phyloP scores from a whole-genome alignment of 2,888 invertebrate species.

The Erebia aethiops region DNA sequence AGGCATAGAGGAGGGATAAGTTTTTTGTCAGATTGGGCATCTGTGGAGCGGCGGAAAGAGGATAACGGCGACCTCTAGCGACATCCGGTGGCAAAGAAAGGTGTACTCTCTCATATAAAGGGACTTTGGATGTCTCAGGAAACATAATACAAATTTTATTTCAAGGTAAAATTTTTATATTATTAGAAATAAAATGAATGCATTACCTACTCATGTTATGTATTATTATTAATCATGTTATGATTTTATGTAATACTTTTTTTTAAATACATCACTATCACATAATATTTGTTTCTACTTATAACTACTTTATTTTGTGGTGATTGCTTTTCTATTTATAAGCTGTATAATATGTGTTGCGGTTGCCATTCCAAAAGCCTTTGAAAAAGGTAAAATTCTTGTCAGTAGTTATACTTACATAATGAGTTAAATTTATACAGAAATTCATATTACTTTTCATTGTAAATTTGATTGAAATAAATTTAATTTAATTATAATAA shows the following conservation, averaged over 20 bases:
- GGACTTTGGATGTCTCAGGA: no score
- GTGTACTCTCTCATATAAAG: no score
- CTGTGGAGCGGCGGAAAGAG: no score
- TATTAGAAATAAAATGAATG: background rate
- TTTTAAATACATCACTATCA: background rate
- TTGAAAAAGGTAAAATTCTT: constrained; percentile 80
- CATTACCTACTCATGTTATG: no score
- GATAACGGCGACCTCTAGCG: no score
- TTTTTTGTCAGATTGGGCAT: no score
- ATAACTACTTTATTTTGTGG: constrained; percentile 26
- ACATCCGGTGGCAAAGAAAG: no score
- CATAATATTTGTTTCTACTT: background rate
- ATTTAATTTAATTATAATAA: constrained; percentile 53
- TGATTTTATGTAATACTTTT: background rate
- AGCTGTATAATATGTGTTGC: constrained; percentile 55
- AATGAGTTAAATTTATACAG: constrained; percentile 59
- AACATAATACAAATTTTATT: no score
- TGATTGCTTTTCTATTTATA: constrained; percentile 46
- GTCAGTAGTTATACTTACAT: constrained; percentile 76
- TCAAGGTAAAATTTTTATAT: background rate
- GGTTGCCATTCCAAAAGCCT: constrained; percentile 79
- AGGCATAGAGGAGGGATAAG: no score
- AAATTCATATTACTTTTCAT: constrained; percentile 59
- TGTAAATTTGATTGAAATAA: constrained; percentile 79
- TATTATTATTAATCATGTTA: no score